Evolutionary conservation across 2,797 vertebrate species (phyloP).

Genomic region (Spinibarbus caldwelli): DNA sequence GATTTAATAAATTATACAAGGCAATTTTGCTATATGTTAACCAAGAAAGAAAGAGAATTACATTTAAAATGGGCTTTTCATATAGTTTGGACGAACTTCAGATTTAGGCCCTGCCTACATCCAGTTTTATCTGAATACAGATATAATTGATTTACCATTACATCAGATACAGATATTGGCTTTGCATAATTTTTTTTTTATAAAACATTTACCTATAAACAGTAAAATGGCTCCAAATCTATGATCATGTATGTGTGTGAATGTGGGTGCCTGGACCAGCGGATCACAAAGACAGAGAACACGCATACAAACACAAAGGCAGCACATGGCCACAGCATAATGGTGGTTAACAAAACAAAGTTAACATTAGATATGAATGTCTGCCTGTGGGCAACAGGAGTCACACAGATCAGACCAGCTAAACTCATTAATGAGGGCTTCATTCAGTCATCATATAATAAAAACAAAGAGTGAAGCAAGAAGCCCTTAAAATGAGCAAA

Average conservation of each 20-base stretch:
- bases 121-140: neutral
- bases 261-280: neutral
- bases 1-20: too few relatives aligned
- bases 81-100: too few relatives aligned
- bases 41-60: too few relatives aligned
- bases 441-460: neutral
- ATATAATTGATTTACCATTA: neutral
- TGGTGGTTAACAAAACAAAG: neutral
- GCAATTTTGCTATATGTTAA: too few relatives aligned
- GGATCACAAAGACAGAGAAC: neutral
- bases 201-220: neutral
- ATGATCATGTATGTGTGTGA: neutral
- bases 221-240: neutral
- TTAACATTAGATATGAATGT: neutral
- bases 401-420: neutral
- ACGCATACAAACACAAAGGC: neutral
- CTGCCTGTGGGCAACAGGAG: neutral
- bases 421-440: neutral
- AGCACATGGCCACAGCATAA: neutral
- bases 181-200: neutral
- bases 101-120: neutral
- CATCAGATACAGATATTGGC: neutral
- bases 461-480: neutral
- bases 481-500: neutral
- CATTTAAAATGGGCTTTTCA: too few relatives aligned